Evolutionary conservation across 2,113 vertebrate species (phyloP).

Genomic region (Ariopsis seemanni): DNA sequence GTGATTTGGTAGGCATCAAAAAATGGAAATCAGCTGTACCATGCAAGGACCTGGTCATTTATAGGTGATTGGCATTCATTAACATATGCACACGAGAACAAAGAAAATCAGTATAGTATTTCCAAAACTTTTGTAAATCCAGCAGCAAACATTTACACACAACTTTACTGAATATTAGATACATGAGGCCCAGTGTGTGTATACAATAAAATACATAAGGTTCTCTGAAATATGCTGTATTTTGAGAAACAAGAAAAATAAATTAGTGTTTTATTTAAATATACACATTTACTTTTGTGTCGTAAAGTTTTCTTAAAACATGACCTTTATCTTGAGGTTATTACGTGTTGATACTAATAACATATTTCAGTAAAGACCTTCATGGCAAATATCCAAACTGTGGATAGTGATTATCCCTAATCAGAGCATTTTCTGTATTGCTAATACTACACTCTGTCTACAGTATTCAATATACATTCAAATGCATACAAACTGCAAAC

Average conservation of each 20-base stretch:
- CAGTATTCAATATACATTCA: not conserved
- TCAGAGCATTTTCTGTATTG: not conserved
- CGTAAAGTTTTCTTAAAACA: not conserved
- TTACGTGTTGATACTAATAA: not conserved
- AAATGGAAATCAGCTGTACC: too few species aligned
- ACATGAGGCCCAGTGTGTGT: not conserved
- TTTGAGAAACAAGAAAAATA: not conserved
- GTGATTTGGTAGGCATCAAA: too few species aligned
- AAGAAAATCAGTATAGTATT: not conserved
- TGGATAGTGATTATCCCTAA: not conserved
- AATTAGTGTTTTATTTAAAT: not conserved
- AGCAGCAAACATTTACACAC: not conserved
- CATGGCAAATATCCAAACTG: not conserved
- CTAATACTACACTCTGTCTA: not conserved
- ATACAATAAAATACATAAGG: not conserved
- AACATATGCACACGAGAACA: not conserved
- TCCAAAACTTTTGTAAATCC: not conserved
- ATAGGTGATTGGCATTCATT: not conserved
- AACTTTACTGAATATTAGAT: not conserved
- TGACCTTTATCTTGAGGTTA: not conserved
- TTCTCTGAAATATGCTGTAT: not conserved
- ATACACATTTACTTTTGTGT: not conserved
- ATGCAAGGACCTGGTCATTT: not conserved
- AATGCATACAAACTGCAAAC: not conserved
- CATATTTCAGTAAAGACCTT: not conserved